Evolutionary conservation across 2,888 invertebrate genomes (phyloP).

Genomic region (Protula sp.): DNA sequence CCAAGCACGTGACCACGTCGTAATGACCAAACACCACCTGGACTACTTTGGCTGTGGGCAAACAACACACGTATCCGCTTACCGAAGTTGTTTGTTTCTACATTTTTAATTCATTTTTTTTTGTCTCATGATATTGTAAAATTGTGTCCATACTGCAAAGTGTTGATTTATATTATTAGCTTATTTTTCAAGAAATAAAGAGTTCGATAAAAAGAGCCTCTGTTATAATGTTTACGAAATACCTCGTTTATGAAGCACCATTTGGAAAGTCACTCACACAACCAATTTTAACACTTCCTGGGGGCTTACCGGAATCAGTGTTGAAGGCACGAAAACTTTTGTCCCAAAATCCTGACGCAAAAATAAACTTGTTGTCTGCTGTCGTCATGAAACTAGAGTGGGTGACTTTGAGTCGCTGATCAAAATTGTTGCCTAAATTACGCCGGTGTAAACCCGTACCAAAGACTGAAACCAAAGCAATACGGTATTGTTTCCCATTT

Average conservation of each 20-base stretch:
- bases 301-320: slow-evolving; percentile 78
- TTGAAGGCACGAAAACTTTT: slow-evolving; percentile 97
- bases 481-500: no score
- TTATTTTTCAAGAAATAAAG: neutral
- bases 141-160: no score
- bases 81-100: no score
- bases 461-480: slow-evolving; percentile 19
- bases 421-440: slow-evolving; percentile 96
- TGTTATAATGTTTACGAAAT: no score
- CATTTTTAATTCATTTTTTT: no score
- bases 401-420: slow-evolving; percentile 87
- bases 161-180: no score
- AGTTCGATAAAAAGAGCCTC: no score
- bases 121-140: no score
- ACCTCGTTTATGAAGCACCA: no score
- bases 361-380: slow-evolving; percentile 90
- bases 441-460: slow-evolving; percentile 59
- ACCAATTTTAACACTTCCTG: no score
- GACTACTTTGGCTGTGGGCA: slow-evolving; percentile 83
- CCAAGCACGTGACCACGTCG: slow-evolving; percentile 95
- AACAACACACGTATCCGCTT: no score
- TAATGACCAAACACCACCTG: slow-evolving; percentile 99
- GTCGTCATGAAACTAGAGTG: slow-evolving; percentile 96
- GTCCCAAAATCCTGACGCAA: slow-evolving; percentile 99
- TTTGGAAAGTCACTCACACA: no score